Base-by-base conservation (phyloP, 1,140 invertebrate genomes). In the Lerema accius region DNA sequence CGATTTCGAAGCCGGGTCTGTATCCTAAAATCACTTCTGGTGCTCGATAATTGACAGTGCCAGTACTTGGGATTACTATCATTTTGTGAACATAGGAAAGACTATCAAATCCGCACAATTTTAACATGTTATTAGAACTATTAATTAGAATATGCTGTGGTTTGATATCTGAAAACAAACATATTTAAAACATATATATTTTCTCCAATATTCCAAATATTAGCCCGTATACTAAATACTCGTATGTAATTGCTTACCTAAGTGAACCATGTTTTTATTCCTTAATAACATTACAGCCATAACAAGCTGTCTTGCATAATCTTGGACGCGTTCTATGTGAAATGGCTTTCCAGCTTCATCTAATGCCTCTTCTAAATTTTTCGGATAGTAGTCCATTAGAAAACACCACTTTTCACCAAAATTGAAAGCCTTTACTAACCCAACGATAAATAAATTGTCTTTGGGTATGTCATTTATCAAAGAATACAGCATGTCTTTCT, bases 11-110 rank as follows among this genome's bases (percentile, higher is more conserved):
- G 3, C 61, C 67, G 0, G 68, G 42, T 4, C 59, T 56, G 45
- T 72, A 66, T 10, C 83, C 81, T 13, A 86, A 65, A 28, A 86
- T 82, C 0, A 75, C 39, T 63, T 86, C 83, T 9, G 83, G 83
- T 0, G 83, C 43, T 0, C 79, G 62, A 37, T 86, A 86, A 17
- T 46, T 69, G 0, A 37, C n/a, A 6, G 73, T 70, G 0, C 79
- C 79, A 0, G 69, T 62, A 17, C 64, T 60, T 3, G 74, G 64
- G 14, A 51, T 0, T 0, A 67, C 32, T 1, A 15, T n/a, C 4
- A 35, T 40, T 4, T 63, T 10, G 9, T 66, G 4, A 1, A 58
- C 23, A 40, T 67, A 67, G 17, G 63, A 48, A 0, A 72, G 49
- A 23, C 60, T 28, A 42, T 86, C 83, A 55, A 84, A 86, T 4